Evolutionary conservation across 1,140 invertebrate species (phyloP).

Genomic region (Drosophila lowei): DNA sequence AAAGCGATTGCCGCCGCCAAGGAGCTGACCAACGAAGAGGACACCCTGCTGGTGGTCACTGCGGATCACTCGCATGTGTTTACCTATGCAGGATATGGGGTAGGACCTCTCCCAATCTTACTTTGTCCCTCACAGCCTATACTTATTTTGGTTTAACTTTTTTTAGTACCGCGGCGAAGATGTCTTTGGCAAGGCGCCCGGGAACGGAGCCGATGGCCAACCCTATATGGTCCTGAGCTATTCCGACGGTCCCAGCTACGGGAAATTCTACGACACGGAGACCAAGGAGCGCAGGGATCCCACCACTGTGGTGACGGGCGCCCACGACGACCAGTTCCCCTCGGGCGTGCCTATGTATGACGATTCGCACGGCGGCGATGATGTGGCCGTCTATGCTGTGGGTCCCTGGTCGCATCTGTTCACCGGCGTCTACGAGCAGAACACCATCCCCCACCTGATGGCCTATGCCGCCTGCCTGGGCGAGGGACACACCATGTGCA

Average conservation of each 20-base stretch:
- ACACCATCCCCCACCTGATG: slow-evolving; percentile 89
- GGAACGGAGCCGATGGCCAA: slow-evolving; percentile 80
- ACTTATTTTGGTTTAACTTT: not conserved
- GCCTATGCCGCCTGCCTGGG: slow-evolving; percentile 87
- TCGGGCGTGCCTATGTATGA: slow-evolving; percentile 83
- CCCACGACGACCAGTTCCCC: slow-evolving; percentile 82
- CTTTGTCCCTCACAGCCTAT: not conserved
- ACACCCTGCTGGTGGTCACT: slow-evolving; percentile 88
- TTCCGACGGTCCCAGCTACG: slow-evolving; percentile 87
- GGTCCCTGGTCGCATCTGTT: slow-evolving; percentile 89
- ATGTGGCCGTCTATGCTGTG: slow-evolving; percentile 87
- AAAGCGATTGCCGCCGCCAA: slow-evolving; percentile 85
- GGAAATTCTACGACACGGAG: slow-evolving; percentile 67
- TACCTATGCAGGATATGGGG: slow-evolving; percentile 86
- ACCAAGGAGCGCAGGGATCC: slow-evolving; percentile 75
- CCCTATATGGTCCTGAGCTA: slow-evolving; percentile 89
- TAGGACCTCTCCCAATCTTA: slow-evolving; percentile 43
- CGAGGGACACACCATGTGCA: slow-evolving; percentile 70
- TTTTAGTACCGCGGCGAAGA: slow-evolving; percentile 83
- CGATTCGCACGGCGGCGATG: slow-evolving; percentile 89
- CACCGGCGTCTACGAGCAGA: slow-evolving; percentile 90
- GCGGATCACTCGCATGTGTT: slow-evolving; percentile 89
- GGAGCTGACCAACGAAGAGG: slow-evolving; percentile 84
- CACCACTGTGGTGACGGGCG: slow-evolving; percentile 56
- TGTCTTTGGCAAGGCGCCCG: slow-evolving; percentile 83